These are phyloP conservation scores for Ditula angustiorana DNA, from an alignment of 2,888 invertebrate species.

Conservation along the genomic window DNA sequence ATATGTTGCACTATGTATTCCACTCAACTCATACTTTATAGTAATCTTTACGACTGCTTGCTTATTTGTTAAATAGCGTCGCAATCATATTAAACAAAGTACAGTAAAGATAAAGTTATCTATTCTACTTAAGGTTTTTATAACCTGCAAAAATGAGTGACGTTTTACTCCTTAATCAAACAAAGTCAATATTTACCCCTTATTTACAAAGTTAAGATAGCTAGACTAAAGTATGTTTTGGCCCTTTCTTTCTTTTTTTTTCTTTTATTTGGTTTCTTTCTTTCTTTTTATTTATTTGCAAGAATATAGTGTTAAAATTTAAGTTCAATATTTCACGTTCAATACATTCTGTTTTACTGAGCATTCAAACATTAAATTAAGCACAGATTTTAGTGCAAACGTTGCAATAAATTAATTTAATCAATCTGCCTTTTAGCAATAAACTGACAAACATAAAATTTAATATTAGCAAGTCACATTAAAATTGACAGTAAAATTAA, in stretches of 20 bases:
- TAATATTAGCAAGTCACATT: no score
- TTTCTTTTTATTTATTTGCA: no score
- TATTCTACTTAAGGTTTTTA: slow-evolving; percentile 11
- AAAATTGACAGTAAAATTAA: no score
- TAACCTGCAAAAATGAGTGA: slow-evolving; percentile 17
- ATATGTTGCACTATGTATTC: slow-evolving; percentile 21
- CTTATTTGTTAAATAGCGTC: slow-evolving; percentile 25
- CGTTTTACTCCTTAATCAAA: background rate
- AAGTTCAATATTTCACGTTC: no score
- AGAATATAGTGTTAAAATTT: no score
- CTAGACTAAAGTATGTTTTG: background rate
- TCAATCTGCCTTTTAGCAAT: no score
- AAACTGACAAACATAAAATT: no score
- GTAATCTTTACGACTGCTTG: slow-evolving; percentile 26
- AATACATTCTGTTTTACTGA: no score
- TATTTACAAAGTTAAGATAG: background rate
- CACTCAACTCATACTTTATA: background rate
- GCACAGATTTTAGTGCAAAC: no score
- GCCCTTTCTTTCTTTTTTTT: background rate
- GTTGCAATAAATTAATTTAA: no score
- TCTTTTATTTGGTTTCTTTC: no score
- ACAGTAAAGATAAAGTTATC: slow-evolving; percentile 28
- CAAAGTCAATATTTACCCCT: background rate
- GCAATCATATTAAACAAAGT: slow-evolving; percentile 6
- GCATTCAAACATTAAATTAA: no score